Conservation (phyloP, 1,140 invertebrate species). For the Rhynchophorus ferrugineus region DNA sequence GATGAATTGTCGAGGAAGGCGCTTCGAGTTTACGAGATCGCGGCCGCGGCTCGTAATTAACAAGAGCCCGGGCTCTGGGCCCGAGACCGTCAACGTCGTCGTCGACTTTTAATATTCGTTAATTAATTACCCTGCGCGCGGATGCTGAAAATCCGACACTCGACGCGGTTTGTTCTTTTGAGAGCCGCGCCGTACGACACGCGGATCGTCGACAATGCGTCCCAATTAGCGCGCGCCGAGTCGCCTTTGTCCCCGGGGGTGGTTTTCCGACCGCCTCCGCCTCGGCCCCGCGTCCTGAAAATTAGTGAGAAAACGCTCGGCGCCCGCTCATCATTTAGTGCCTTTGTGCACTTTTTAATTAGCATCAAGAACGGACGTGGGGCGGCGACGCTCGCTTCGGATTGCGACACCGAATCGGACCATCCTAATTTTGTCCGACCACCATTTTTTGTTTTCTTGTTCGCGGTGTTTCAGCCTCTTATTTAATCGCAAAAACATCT, state of each 20-base stretch:
- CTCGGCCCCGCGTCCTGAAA: background rate
- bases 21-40: too few relatives aligned
- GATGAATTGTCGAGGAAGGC: background rate
- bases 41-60: background rate
- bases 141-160: background rate
- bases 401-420: too few relatives aligned
- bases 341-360: background rate
- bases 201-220: background rate
- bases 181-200: background rate
- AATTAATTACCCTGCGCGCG: background rate
- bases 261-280: background rate
- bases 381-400: too few relatives aligned
- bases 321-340: background rate
- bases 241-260: background rate
- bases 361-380: too few relatives aligned
- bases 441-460: too few relatives aligned
- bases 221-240: background rate
- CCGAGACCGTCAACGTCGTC: too few relatives aligned
- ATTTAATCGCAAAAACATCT: too few relatives aligned
- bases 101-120: background rate
- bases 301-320: background rate
- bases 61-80: too few relatives aligned
- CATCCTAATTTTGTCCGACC: too few relatives aligned
- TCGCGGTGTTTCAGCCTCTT: too few relatives aligned
- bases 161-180: background rate